phyloP scores from a whole-genome alignment of 53 echinoderm and acorn worm genomes.

The Patiria pectinifera region DNA sequence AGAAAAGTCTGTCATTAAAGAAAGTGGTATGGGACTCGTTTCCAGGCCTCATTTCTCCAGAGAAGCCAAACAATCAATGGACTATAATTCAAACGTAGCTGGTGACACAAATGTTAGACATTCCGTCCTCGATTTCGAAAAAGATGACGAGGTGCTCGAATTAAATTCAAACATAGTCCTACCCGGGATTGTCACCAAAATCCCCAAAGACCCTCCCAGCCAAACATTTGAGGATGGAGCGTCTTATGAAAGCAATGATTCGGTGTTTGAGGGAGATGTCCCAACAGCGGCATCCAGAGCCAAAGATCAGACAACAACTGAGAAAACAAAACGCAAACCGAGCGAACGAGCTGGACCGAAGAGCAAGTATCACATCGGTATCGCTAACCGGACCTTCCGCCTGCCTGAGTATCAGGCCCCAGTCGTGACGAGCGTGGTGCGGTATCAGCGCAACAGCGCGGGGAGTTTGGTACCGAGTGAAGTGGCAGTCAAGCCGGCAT shows the following conservation, averaged over 20 bases:
- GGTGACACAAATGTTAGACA: not conserved
- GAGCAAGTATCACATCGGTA: conserved; percentile 82
- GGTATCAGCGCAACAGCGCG: conserved; percentile 75
- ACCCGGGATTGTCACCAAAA: conserved; percentile 20
- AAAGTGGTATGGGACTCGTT: not conserved
- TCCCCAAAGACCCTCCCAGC: not conserved
- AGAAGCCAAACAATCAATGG: conserved; percentile 5
- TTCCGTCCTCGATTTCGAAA: not conserved
- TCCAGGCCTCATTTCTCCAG: conserved; percentile 54
- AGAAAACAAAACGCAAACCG: conserved; percentile 26
- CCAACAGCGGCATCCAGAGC: not conserved
- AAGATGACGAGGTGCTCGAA: not conserved
- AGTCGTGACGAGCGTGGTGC: conserved; percentile 70
- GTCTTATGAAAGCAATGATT: not conserved
- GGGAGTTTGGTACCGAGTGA: conserved; percentile 92
- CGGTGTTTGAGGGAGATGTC: conserved; percentile 22
- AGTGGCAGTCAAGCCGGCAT: conserved; percentile 78
- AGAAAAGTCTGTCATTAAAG: conserved; percentile 25
- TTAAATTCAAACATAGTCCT: conserved; percentile 56
- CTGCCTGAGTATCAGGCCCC: conserved; percentile 81
- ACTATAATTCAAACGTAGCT: too few relatives aligned
- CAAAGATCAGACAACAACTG: conserved; percentile 13
- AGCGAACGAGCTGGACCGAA: conserved; percentile 10
- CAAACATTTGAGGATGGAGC: not conserved
- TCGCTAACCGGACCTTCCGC: conserved; percentile 74